Percentiles rank a stretch among this genome's conserved stretches.
These are phyloP conservation scores for Cheiracanthium punctorium DNA, from an alignment of 2,888 invertebrate genomes.

Conservation along the genomic window DNA sequence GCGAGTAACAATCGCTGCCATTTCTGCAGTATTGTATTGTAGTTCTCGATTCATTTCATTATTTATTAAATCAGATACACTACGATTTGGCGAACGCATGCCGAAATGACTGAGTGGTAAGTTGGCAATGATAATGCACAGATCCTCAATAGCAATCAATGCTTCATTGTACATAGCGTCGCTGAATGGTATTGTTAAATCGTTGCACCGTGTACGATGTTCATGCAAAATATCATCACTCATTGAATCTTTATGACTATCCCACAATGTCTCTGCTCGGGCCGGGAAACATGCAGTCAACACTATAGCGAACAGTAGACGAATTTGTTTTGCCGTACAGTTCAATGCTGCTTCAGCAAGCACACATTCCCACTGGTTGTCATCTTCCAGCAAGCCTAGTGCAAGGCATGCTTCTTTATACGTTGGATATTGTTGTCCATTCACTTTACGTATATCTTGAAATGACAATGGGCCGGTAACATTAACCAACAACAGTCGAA, in stretches of 20 bases:
- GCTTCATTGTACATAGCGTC: conserved; percentile 25
- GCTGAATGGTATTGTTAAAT: conserved; percentile 32
- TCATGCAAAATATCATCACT: conserved; percentile 33
- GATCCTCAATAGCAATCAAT: conserved; percentile 26
- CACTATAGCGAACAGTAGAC: conserved; percentile 34
- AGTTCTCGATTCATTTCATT: conserved; percentile 2
- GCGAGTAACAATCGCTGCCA: conserved; percentile 25
- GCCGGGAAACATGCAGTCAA: conserved; percentile 31
- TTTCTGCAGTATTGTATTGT: conserved; percentile 4
- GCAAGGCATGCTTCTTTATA: conserved; percentile 31
- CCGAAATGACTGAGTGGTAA: background rate
- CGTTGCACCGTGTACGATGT: conserved; percentile 39
- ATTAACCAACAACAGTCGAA: conserved; percentile 15
- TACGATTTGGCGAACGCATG: background rate
- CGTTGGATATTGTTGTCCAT: background rate
- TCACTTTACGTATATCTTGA: background rate
- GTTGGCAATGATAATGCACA: conserved; percentile 17
- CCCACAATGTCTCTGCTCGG: background rate
- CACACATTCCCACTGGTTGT: conserved; percentile 33
- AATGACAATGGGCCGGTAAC: background rate
- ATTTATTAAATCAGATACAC: background rate
- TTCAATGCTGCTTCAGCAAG: conserved; percentile 41
- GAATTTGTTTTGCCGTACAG: conserved; percentile 30
- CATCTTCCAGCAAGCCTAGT: conserved; percentile 37
- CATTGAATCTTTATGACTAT: conserved; percentile 20